Evolutionary conservation across 2,113 vertebrate genomes (phyloP).

Genomic region (Spilogale gracilis): DNA sequence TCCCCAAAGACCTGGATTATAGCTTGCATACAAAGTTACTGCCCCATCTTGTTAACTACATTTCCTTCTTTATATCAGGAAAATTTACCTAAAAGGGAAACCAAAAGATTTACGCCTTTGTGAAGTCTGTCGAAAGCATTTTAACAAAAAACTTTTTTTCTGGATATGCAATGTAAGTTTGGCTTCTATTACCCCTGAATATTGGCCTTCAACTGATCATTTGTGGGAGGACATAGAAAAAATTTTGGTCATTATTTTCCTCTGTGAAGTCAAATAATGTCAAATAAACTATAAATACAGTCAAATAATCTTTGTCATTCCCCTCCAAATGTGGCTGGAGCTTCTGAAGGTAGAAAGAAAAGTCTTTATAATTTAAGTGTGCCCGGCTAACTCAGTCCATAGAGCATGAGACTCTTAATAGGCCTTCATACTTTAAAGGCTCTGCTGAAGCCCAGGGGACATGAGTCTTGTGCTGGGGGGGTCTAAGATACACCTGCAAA

Average conservation of each 20-base stretch:
- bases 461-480: not conserved
- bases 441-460: not conserved
- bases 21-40: not conserved
- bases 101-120: not conserved
- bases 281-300: not conserved
- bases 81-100: not conserved
- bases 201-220: not conserved
- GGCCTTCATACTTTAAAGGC: not conserved
- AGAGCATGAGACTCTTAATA: too few relatives aligned
- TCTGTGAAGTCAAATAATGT: not conserved
- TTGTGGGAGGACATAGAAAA: not conserved
- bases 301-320: not conserved
- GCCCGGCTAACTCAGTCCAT: too few relatives aligned
- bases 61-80: not conserved
- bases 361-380: not conserved
- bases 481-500: not conserved
- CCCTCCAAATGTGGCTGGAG: not conserved
- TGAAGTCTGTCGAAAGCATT: not conserved
- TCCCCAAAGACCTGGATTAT: not conserved
- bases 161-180: not conserved
- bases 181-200: not conserved
- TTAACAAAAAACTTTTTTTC: not conserved
- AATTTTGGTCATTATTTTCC: not conserved
- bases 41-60: not conserved
- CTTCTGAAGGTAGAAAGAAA: not conserved